phyloP scores from a whole-genome alignment of 2,797 vertebrate genomes.

The Sarcoramphus papa region DNA sequence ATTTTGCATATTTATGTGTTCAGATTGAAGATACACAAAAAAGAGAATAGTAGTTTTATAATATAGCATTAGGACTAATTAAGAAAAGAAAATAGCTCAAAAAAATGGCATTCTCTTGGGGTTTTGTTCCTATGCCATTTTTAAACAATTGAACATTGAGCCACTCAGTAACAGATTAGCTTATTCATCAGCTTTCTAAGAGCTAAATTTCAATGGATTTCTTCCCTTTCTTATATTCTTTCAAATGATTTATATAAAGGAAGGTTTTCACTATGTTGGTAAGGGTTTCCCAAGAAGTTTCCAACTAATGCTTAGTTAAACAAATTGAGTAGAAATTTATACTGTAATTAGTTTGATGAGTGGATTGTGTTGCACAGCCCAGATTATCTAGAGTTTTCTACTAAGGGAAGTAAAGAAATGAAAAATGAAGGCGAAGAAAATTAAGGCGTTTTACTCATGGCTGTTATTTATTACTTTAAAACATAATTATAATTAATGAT shows the following conservation, averaged over 20 bases:
- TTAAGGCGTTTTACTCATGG: neutral
- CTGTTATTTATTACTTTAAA: neutral
- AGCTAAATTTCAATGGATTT: slow-evolving; percentile 46
- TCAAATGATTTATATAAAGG: slow-evolving; percentile 35
- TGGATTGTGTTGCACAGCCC: neutral
- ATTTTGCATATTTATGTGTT: neutral
- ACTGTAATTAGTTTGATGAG: slow-evolving; percentile 47
- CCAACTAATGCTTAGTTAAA: slow-evolving; percentile 39
- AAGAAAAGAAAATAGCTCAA: slow-evolving; percentile 41
- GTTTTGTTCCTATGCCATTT: slow-evolving; percentile 50
- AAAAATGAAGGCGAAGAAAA: neutral
- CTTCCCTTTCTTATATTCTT: slow-evolving; percentile 43
- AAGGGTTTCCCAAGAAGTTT: slow-evolving; percentile 45
- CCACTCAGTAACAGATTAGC: slow-evolving; percentile 49
- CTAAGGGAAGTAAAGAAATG: neutral
- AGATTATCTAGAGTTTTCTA: neutral
- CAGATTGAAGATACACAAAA: neutral
- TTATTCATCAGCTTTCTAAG: slow-evolving; percentile 63
- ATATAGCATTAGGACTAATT: slow-evolving; percentile 34
- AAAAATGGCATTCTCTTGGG: slow-evolving; percentile 13
- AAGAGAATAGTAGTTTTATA: slow-evolving; percentile 1
- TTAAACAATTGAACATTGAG: slow-evolving; percentile 25
- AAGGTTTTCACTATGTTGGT: slow-evolving; percentile 24
- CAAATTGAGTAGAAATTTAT: slow-evolving; percentile 48
- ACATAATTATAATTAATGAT: neutral